Conservation (phyloP, 37 sponge, comb jelly and placozoan species). For the Aphrocallistes beatrix region DNA sequence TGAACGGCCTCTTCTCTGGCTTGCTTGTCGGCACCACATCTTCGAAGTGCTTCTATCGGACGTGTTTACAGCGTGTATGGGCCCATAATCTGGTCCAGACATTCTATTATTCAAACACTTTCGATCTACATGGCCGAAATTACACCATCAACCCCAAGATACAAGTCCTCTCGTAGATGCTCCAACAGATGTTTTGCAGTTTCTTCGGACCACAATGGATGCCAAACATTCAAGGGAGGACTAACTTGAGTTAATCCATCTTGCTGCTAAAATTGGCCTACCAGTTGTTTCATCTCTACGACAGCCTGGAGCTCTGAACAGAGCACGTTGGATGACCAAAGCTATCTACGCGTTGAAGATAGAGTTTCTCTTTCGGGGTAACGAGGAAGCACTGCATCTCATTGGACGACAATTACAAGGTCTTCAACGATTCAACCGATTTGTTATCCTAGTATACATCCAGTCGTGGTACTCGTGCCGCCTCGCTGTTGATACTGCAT, state of each 20-base stretch:
- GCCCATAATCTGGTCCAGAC: not conserved
- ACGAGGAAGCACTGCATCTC: constrained; percentile 19
- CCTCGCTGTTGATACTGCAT: constrained; percentile 8
- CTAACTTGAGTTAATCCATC: not conserved
- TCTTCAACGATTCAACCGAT: constrained; percentile 20
- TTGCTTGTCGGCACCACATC: not conserved
- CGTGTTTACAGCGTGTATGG: not conserved
- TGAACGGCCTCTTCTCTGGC: not conserved
- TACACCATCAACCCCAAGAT: not conserved
- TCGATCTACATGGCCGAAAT: not conserved
- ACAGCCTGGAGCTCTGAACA: not conserved
- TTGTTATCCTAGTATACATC: constrained; percentile 16
- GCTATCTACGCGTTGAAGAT: constrained; percentile 16
- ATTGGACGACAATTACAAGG: not conserved
- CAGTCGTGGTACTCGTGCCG: constrained; percentile 14
- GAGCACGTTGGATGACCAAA: constrained; percentile 17
- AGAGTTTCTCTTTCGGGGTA: constrained; percentile 15
- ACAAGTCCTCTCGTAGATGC: not conserved
- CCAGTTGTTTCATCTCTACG: not conserved
- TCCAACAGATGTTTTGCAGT: not conserved
- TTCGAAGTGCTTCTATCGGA: not conserved
- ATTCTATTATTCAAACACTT: not conserved
- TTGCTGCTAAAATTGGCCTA: not conserved
- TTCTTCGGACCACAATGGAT: not conserved
- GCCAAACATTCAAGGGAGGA: not conserved